Conservation (phyloP, 2,797 vertebrate species). For the Eulemur coronatus region DNA sequence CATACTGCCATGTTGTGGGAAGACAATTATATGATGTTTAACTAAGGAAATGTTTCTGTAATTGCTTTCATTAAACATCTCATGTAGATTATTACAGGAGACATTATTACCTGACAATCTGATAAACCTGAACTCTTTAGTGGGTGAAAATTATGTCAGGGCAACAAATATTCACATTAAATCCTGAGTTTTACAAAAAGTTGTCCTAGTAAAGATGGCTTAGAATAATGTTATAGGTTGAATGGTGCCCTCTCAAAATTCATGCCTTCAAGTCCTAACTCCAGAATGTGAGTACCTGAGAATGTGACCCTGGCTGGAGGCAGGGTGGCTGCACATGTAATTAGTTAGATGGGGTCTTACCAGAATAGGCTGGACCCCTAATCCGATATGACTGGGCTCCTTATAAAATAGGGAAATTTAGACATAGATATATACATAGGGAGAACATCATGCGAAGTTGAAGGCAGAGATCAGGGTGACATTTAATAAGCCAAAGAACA, state of each 20-base stretch:
- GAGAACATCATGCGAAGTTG: not conserved
- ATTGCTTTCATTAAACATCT: conserved; percentile 64
- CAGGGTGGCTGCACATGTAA: not conserved
- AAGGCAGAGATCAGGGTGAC: not conserved
- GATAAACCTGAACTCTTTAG: conserved; percentile 24
- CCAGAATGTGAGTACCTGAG: not conserved
- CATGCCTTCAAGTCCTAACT: not conserved
- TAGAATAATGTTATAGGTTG: not conserved
- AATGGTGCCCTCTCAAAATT: not conserved
- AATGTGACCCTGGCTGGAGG: not conserved
- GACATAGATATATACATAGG: not conserved
- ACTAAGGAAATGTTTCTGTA: conserved; percentile 51
- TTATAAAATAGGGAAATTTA: not conserved
- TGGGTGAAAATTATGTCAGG: conserved; percentile 36
- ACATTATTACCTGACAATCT: conserved; percentile 53
- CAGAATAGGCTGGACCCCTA: not conserved
- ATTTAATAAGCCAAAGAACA: not conserved
- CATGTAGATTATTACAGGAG: conserved; percentile 42
- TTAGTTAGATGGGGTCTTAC: not conserved
- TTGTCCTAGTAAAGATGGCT: not conserved
- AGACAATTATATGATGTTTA: conserved; percentile 67
- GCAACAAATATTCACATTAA: conserved; percentile 52
- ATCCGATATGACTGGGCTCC: not conserved
- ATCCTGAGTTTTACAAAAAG: not conserved
- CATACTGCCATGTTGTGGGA: not conserved